Evolutionary conservation across 2,888 invertebrate species (phyloP), one percentile per base, ranked within the genome.

Genomic region (Troilus luridus): DNA sequence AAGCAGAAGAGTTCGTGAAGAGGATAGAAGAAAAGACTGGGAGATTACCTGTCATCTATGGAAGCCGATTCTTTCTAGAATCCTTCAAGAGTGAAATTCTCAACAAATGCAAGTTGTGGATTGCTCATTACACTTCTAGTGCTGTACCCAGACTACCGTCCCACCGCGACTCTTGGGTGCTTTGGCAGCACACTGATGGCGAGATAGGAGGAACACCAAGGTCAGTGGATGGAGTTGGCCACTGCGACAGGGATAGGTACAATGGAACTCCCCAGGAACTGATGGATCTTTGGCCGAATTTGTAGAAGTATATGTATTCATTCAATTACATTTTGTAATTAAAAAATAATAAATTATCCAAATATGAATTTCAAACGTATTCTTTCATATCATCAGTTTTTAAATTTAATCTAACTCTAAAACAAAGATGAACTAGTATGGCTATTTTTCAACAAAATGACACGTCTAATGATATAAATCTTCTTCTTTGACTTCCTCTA

Each of bases 161-260:
- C 0, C 91, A 92, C 14, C 92, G 92, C 91, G 67, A 88, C 88
- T 89, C 91, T 24, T 93, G 93, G 93, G 89, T 90, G 12, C 90
- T 93, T 12, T 93, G 93, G 93, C 93, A 93, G 89, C 92, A 93
- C 85, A 93, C 93, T 12, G 77, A 93, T 62, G 92, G 92, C 1
- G 89, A 56, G 41, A 62, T 27, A 0, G 92, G 92, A 60, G 88
- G 90, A 27, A 56, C 85, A 59, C 92, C 93, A n/a, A 91, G 91
- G 77, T 14, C n/a, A 21, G 92, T 92, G 0, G 58, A 89, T 1
- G 92, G 93, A n/a, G 91, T 93, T 58, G 92, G 92, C 41, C 21
- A 59, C 54, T 92, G 92, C 59, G 91, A 93, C 88, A 92, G 92
- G 72, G 64, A 91, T 88, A 91, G 88, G 89, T 92, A 92, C 62